Base-by-base conservation (phyloP, 2,113 vertebrate genomes). In the Ancistrus triradiatus region DNA sequence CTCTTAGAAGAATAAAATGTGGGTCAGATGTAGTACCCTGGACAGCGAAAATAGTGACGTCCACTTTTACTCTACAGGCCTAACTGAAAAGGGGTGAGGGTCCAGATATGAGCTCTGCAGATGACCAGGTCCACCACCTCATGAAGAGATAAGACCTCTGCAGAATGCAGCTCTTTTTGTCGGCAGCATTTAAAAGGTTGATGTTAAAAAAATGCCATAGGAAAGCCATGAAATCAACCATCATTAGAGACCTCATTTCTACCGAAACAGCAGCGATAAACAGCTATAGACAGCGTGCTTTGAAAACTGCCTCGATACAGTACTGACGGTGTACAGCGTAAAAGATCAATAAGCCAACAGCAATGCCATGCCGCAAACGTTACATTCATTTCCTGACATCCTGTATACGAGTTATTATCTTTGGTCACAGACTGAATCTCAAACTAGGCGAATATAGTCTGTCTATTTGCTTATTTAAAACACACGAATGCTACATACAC, bases 1-100 rank as follows among this genome's bases (percentile, higher is more conserved):
- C n/a, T n/a, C n/a, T n/a, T n/a, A n/a, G n/a, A n/a, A n/a, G n/a
- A n/a, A n/a, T n/a, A n/a, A n/a, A n/a, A n/a, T n/a, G n/a, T n/a
- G n/a, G n/a, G n/a, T n/a, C 11, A 14, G 15, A 42, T 53, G 37
- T 67, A 69, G 71, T 55, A 73, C 71, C 71, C 19, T 69, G 71
- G 71, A 73, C 71, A 73, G 71, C 71, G 55, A 55, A 51, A 27
- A 33, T 22, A 8, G 2, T 10, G 50, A 9, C 3, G 33, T 40
- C 47, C 21, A 50, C n/a, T 18, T 6, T 13, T 57, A 47, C 35
- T 56, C 4, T 57, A 28, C 31, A 38, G 43, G 43, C 44, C 52
- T 48, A 13, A 43, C 15, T 42, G 38, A 58, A 6, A 17, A 25
- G 7, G 52, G 18, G 33, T 13, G 21, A 62, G 19, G 21, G 46